Base-by-base conservation (phyloP, 2,888 invertebrate species). In the Habroteleia sp. region DNA sequence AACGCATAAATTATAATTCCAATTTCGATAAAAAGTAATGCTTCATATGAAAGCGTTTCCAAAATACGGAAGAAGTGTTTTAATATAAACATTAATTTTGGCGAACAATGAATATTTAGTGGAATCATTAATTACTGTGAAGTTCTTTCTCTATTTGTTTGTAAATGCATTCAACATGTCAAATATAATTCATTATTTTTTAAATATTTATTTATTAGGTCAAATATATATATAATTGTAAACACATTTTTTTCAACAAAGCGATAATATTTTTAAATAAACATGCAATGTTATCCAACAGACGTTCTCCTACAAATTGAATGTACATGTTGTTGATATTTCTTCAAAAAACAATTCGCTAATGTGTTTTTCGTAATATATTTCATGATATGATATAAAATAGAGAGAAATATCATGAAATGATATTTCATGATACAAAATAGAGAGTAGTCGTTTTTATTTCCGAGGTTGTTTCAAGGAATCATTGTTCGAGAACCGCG, bases 381-480 rank as follows among this genome's bases (percentile, higher is more conserved):
- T 72, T 50, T 56, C 65, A 37, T 50, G 56, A 31, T 42, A 72
- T 52, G n/a, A n/a, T n/a, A n/a, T n/a, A n/a, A n/a, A n/a, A n/a
- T n/a, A n/a, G n/a, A n/a, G n/a, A n/a, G n/a, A n/a, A n/a, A n/a
- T n/a, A n/a, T n/a, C n/a, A n/a, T n/a, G n/a, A n/a, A n/a, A n/a
- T n/a, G n/a, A 72, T 56, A 63, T 72, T 50, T 56, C 65, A 37
- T 50, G 56, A 31, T 42, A 72, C 46, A 63, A 63, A 63, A 58
- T 56, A 63, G 42, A 31, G 52, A 58, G 65, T 27, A 39, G 56
- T 27, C 50, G 58, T 73, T 73, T 65, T 73, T 50, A 65, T 65
- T 65, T 50, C 58, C 65, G 48, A 65, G 35, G 58, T 65, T 65
- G 73, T 42, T 65, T 60, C 65, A 73, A 65, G 73, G 44, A 73